Percentiles rank a stretch among this genome's conserved stretches.
Evolutionary conservation across 2,888 invertebrate species (phyloP).

Genomic region (Nephrotoma guestfalica): DNA sequence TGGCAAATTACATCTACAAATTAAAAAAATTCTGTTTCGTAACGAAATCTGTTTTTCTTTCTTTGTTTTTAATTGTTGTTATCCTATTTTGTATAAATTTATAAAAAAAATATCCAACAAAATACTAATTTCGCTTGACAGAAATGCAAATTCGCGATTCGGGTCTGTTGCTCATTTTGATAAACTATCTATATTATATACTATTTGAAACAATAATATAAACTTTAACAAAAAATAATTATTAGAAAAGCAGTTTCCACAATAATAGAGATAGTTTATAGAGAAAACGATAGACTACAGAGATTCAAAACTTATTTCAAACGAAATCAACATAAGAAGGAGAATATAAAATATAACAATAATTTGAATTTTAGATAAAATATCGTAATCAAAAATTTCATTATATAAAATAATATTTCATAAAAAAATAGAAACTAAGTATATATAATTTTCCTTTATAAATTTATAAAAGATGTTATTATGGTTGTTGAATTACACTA

Average conservation of each 20-base stretch:
- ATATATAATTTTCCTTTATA: background rate
- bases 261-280: background rate
- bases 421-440: background rate
- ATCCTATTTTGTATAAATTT: background rate
- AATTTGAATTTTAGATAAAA: background rate
- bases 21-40: background rate
- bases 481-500: constrained; percentile 12
- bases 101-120: background rate
- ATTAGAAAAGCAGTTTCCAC: background rate
- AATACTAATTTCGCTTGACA: background rate
- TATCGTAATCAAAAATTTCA: background rate
- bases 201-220: background rate
- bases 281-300: background rate
- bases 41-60: background rate
- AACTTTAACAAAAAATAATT: too few relatives aligned
- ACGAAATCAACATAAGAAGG: background rate
- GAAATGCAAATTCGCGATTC: background rate
- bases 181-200: background rate
- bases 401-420: background rate
- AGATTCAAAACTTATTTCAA: background rate
- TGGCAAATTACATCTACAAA: too few relatives aligned
- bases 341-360: background rate
- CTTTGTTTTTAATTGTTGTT: background rate
- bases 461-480: background rate
- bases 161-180: background rate